phyloP scores from a whole-genome alignment of 2,797 vertebrate species.

The Thalassophryne amazonica region DNA sequence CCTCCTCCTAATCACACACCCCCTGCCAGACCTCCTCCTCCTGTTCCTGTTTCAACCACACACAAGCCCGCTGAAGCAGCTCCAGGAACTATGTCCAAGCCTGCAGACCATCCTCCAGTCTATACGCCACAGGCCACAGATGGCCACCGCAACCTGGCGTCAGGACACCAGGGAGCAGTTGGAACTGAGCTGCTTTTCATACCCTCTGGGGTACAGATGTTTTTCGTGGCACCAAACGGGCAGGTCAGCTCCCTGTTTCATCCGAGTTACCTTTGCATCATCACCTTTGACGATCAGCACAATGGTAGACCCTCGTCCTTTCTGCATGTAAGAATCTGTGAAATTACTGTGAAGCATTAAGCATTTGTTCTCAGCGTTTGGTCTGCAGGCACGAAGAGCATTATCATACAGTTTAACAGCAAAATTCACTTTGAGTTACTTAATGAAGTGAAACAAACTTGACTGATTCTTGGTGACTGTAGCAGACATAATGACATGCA shows the following conservation, averaged over 20 bases:
- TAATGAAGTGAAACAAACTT: too few relatives aligned
- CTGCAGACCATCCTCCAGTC: slow-evolving; percentile 65
- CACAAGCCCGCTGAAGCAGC: slow-evolving; percentile 37
- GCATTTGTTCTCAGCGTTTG: not conserved
- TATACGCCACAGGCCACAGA: slow-evolving; percentile 69
- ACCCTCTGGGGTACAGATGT: slow-evolving; percentile 91
- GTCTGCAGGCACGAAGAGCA: not conserved
- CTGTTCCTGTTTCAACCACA: slow-evolving; percentile 57
- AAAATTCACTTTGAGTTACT: too few relatives aligned
- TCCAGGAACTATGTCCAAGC: slow-evolving; percentile 22
- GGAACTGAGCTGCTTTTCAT: slow-evolving; percentile 86
- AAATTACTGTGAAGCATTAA: not conserved
- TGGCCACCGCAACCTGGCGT: slow-evolving; percentile 62
- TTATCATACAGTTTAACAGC: too few relatives aligned
- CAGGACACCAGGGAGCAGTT: slow-evolving; percentile 70
- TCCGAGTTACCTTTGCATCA: slow-evolving; percentile 89
- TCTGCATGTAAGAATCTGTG: slow-evolving; percentile 82
- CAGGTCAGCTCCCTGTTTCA: slow-evolving; percentile 90
- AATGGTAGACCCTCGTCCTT: slow-evolving; percentile 76
- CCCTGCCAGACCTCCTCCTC: slow-evolving; percentile 26
- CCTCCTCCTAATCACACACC: slow-evolving; percentile 26
- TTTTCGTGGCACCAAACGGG: slow-evolving; percentile 89
- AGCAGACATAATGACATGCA: too few relatives aligned
- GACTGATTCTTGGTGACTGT: too few relatives aligned
- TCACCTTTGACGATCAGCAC: slow-evolving; percentile 73